Evolutionary conservation across 2,888 invertebrate species (phyloP), one percentile per base, ranked within the genome.

Genomic region (Leucozona laternaria): DNA sequence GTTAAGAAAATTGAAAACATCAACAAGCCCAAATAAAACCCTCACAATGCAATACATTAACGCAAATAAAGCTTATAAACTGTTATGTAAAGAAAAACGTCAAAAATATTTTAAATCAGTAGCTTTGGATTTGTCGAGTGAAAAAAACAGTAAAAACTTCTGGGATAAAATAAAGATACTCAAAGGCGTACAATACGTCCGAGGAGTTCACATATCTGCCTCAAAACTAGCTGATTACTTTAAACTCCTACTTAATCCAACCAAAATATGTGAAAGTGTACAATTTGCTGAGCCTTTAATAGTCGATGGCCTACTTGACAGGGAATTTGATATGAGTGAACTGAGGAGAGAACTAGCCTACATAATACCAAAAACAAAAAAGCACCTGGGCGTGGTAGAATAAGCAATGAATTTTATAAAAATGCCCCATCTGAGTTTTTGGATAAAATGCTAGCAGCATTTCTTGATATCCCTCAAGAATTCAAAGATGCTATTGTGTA

Each of bases 51-150:
- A 55, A 55, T 55, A 55, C 10, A 31, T 15, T 15, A n/a, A 0
- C n/a, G n/a, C 25, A 31, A 55, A 28, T 55, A 28, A 31, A 55
- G n/a, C 15, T n/a, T 55, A 55, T 53, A 55, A 55, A 55, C n/a
- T 55, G n/a, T 1, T 55, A 8, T n/a, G 55, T 15, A 55, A 8
- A 28, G 28, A 55, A 2, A 43, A n/a, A n/a, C 43, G n/a, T n/a
- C 6, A 55, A 7, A 28, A 28, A 55, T 55, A 28, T 15, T 8
- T 28, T 55, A 55, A 28, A 55, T 15, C n/a, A n/a, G 55, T 28
- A 11, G n/a, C 28, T 0, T n/a, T 31, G 15, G 28, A 55, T 8
- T 31, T 31, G n/a, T 28, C 55, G 28, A 31, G 7, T 8, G 8
- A 6, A 31, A 28, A n/a, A n/a, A 55, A 7, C 28, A 55, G 31